Conservation (phyloP, 2,888 invertebrate species). For the Taenaris catops region DNA sequence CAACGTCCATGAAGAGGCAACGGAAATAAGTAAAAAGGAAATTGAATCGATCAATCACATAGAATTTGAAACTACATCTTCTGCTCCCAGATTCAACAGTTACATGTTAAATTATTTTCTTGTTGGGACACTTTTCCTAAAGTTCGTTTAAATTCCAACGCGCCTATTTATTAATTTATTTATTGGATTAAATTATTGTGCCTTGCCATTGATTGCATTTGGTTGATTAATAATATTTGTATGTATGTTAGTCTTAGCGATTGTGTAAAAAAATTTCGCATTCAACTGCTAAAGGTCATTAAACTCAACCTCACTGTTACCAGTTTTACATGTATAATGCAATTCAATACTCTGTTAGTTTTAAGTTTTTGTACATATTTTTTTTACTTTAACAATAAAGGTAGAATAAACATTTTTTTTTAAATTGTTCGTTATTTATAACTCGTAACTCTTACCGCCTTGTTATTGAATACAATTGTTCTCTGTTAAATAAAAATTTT, state of each 20-base stretch:
- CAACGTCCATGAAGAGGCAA: constrained; percentile 41
- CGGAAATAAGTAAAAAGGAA: constrained; percentile 32
- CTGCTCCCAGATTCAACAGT: constrained; percentile 19
- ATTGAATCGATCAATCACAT: constrained; percentile 45
- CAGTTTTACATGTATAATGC: constrained; percentile 52
- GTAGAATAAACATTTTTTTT: constrained; percentile 31
- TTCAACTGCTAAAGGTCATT: no score
- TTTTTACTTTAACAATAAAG: constrained; percentile 37
- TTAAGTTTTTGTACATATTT: constrained; percentile 72
- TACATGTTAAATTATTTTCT: constrained; percentile 36
- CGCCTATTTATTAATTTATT: constrained; percentile 51
- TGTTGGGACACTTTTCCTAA: constrained; percentile 40
- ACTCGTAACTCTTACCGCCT: no score
- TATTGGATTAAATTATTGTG: constrained; percentile 60
- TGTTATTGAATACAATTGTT: no score
- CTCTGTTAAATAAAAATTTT: no score
- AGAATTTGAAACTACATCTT: constrained; percentile 38
- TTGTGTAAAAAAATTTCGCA: constrained; percentile 24
- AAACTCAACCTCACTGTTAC: constrained; percentile 49
- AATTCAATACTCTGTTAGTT: constrained; percentile 70
- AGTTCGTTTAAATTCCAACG: constrained; percentile 36
- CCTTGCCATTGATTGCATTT: constrained; percentile 75
- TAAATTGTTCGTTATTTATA: no score
- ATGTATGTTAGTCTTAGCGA: constrained; percentile 29
- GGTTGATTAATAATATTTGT: constrained; percentile 26